A percentile compares a stretch with the other conserved stretches of the same genome.
Evolutionary conservation across 2,113 vertebrate species (phyloP).

Genomic region (Ginglymostoma cirratum): DNA sequence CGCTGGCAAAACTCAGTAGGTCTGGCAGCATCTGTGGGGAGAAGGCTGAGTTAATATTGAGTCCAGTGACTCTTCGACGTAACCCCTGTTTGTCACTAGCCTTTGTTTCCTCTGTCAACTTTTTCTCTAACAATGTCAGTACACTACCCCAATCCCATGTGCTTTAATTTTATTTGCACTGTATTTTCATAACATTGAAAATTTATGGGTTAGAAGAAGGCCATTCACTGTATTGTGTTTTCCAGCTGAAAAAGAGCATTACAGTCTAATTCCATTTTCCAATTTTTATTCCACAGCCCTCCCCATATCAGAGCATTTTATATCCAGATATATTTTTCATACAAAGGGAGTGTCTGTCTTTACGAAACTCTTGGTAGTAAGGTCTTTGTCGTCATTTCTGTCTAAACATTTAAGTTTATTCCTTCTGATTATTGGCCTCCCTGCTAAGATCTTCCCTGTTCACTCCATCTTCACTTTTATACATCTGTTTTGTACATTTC

Average conservation of each 20-base stretch:
- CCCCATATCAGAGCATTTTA: not conserved
- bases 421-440: not conserved
- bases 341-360: not conserved
- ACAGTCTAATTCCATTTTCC: not conserved
- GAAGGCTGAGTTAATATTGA: no score
- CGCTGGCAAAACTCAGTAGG: no score
- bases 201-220: not conserved
- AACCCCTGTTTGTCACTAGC: no score
- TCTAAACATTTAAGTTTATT: not conserved
- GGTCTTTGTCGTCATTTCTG: not conserved
- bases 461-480: not conserved
- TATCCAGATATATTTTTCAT: not conserved
- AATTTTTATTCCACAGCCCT: not conserved
- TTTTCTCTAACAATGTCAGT: no score
- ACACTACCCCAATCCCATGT: no score
- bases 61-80: no score
- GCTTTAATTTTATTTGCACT: no score
- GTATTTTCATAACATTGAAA: not conserved
- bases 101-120: no score
- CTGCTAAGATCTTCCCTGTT: not conserved
- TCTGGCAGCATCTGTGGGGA: no score
- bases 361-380: no score
- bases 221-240: not conserved
- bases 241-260: no score
- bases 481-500: not conserved